A percentile compares a stretch with the other conserved stretches of the same genome.
Conservation (phyloP, 2,888 invertebrate genomes). For the Harpalus rubripes region DNA sequence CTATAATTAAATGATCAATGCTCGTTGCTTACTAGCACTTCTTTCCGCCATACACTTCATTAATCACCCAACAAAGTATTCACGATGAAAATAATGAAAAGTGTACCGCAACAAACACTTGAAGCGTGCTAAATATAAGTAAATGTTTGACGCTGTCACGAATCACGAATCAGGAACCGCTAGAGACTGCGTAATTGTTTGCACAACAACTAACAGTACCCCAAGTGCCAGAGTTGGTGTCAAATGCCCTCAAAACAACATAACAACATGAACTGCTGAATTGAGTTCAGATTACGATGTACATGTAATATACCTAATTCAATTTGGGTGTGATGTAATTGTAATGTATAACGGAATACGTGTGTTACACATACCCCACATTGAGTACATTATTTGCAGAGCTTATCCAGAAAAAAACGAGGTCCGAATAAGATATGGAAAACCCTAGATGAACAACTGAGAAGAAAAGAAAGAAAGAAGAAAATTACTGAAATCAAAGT, state of each 20-base stretch:
- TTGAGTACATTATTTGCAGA: too few species aligned
- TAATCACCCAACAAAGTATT: background rate
- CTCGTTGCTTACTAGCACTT: background rate
- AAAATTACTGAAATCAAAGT: too few species aligned
- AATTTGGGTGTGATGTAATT: constrained; percentile 18
- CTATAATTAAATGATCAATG: background rate
- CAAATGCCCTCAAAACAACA: constrained; percentile 17
- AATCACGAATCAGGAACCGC: constrained; percentile 52
- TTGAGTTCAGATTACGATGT: constrained; percentile 21
- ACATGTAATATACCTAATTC: background rate
- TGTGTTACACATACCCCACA: background rate
- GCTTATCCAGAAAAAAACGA: too few species aligned
- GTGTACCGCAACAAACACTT: constrained; percentile 54
- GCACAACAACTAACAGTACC: constrained; percentile 55
- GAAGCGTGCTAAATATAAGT: constrained; percentile 54
- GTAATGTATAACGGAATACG: background rate
- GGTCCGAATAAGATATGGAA: too few species aligned
- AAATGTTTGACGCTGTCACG: constrained; percentile 57
- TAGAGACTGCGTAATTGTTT: constrained; percentile 57
- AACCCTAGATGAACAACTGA: too few species aligned
- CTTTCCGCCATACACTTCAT: background rate
- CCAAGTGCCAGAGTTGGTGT: background rate
- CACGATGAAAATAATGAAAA: constrained; percentile 9
- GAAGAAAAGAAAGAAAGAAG: too few species aligned
- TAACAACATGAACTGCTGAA: background rate